These are phyloP conservation scores for Xestia xanthographa DNA, from an alignment of 2,888 invertebrate species.

Conservation along the genomic window DNA sequence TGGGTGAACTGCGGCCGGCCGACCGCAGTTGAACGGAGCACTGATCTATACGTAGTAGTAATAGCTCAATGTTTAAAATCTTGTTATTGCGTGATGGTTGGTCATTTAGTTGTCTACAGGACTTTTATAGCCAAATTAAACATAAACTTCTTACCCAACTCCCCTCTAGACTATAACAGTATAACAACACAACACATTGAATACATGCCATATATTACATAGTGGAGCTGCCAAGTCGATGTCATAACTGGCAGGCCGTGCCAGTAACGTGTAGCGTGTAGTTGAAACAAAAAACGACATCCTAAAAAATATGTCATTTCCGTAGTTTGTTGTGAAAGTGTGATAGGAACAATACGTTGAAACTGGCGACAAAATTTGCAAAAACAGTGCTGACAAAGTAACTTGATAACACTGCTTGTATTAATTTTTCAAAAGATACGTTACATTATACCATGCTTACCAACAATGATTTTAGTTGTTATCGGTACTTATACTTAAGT, in stretches of 20 bases:
- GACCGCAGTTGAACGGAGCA: too few species aligned
- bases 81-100: background rate
- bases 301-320: constrained; percentile 17
- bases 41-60: too few species aligned
- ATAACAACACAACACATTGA: constrained; percentile 41
- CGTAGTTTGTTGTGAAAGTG: constrained; percentile 6
- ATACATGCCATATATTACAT: constrained; percentile 33
- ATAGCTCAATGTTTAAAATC: too few species aligned
- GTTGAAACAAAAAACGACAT: constrained; percentile 37
- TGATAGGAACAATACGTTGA: background rate
- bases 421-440: background rate
- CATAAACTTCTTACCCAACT: background rate
- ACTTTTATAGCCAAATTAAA: background rate
- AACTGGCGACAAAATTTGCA: background rate
- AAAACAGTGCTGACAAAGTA: background rate
- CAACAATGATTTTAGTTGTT: background rate
- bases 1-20: too few species aligned
- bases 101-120: background rate
- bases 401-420: background rate
- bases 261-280: constrained; percentile 34
- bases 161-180: background rate
- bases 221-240: constrained; percentile 52
- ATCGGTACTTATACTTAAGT: too few species aligned
- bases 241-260: constrained; percentile 51
- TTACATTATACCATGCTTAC: too few species aligned